phyloP scores from a whole-genome alignment of 2,888 invertebrate species.

The Lordiphosa andalusiaca region DNA sequence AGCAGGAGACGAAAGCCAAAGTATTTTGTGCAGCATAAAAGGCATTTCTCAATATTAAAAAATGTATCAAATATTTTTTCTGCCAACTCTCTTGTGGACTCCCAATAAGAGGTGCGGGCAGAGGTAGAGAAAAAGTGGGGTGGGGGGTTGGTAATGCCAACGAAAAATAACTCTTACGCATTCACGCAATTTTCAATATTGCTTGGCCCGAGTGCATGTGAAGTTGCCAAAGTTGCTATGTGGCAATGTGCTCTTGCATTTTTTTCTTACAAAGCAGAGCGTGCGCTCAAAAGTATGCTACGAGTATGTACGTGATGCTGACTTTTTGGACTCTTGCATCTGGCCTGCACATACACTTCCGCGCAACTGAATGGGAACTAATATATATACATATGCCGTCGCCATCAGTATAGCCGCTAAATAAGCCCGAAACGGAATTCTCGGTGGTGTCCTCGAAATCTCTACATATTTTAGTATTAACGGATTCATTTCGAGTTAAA shows the following conservation, averaged over 20 bases:
- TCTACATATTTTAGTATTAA: too few species aligned
- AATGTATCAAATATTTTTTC: constrained; percentile 70
- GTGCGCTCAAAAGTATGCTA: constrained; percentile 9
- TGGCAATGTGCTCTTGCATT: background rate
- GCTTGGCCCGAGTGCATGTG: constrained; percentile 25
- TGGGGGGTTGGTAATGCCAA: background rate
- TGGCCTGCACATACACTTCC: too few species aligned
- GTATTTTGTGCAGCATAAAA: constrained; percentile 50
- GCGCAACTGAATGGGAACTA: too few species aligned
- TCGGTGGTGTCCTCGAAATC: too few species aligned
- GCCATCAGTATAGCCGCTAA: too few species aligned
- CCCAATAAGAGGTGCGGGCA: background rate
- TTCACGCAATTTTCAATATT: constrained; percentile 70
- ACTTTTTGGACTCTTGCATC: too few species aligned
- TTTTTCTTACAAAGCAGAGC: constrained; percentile 14
- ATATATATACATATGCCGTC: too few species aligned
- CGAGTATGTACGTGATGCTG: background rate
- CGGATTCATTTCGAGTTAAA: too few species aligned
- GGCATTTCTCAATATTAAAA: constrained; percentile 64
- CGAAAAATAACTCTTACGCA: constrained; percentile 60
- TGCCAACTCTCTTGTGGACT: constrained; percentile 30
- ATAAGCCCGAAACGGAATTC: too few species aligned
- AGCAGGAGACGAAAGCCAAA: constrained; percentile 10
- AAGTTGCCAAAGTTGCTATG: background rate
- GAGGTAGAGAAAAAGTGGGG: background rate